phyloP scores from a whole-genome alignment of 2,113 vertebrate species.

The Scalopus aquaticus region DNA sequence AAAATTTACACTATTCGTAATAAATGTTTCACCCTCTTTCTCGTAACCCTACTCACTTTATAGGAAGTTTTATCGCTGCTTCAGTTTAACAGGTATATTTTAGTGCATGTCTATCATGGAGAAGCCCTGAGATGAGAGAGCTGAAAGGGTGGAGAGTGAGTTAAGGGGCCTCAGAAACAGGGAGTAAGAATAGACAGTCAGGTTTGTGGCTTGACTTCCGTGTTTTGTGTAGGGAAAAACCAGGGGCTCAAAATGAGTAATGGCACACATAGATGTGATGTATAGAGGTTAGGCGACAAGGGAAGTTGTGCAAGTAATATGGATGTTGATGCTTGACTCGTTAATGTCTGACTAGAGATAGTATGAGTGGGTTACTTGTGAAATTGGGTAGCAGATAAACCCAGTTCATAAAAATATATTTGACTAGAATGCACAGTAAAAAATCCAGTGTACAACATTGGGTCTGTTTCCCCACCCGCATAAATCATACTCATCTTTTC shows the following conservation, averaged over 20 bases:
- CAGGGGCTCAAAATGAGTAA: not conserved
- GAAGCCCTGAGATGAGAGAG: not conserved
- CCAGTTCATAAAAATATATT: not conserved
- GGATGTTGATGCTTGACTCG: not conserved
- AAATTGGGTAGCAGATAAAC: not conserved
- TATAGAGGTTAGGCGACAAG: not conserved
- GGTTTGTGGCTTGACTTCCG: not conserved
- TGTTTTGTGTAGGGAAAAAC: not conserved
- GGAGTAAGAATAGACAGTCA: not conserved
- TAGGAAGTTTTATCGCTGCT: not conserved
- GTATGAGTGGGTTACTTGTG: not conserved
- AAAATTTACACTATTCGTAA: not conserved
- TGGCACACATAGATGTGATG: not conserved
- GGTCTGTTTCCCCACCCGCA: not conserved
- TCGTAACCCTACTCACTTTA: not conserved
- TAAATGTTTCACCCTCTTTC: not conserved
- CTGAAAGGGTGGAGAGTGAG: not conserved
- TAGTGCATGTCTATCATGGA: too few relatives aligned
- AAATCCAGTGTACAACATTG: not conserved
- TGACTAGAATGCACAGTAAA: not conserved
- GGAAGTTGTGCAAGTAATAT: not conserved
- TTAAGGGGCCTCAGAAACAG: not conserved
- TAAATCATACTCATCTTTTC: not conserved
- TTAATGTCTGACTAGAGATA: not conserved
- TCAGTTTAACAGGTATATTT: not conserved